Percentiles rank a stretch among this genome's conserved stretches.
These are phyloP conservation scores for Zoanthus solanderi DNA, from an alignment of 92 coral and sea anemone genomes.

Conservation along the genomic window DNA sequence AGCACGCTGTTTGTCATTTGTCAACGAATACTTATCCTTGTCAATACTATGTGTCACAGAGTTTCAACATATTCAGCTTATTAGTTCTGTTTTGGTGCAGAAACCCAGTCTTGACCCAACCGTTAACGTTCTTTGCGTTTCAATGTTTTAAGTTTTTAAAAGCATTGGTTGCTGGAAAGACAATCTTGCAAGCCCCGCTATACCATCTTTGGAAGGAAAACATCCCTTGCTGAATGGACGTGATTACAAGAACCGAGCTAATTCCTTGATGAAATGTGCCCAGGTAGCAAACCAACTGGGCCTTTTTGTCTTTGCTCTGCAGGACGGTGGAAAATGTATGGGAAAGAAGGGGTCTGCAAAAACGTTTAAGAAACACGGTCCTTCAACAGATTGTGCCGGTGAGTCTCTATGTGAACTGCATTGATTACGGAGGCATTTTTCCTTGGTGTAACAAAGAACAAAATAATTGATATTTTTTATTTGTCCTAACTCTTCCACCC, in stretches of 20 bases:
- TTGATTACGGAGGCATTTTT: too few relatives aligned
- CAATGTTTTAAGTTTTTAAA: conserved; percentile 14
- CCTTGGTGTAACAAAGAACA: too few relatives aligned
- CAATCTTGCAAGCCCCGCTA: conserved; percentile 27
- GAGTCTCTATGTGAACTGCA: not conserved
- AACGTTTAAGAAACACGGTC: conserved; percentile 47
- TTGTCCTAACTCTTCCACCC: too few relatives aligned
- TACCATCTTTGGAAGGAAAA: conserved; percentile 41
- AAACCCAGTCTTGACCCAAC: not conserved
- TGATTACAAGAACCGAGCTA: conserved; percentile 36
- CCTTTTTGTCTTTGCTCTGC: conserved; percentile 39
- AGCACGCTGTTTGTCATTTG: too few relatives aligned
- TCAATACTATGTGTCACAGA: too few relatives aligned
- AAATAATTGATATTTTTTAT: too few relatives aligned
- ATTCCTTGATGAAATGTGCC: conserved; percentile 45
- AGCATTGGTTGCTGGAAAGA: conserved; percentile 50
- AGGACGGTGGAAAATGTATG: conserved; percentile 34
- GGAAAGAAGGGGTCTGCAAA: conserved; percentile 21
- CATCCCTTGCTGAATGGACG: conserved; percentile 16
- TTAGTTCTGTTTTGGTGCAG: too few relatives aligned
- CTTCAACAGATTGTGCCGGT: conserved; percentile 36
- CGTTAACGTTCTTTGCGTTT: not conserved
- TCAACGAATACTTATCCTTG: too few relatives aligned
- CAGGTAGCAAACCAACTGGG: not conserved
- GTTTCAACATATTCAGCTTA: too few relatives aligned